Conservation (phyloP, 2,797 vertebrate species). For the Ficedula albicollis region DNA sequence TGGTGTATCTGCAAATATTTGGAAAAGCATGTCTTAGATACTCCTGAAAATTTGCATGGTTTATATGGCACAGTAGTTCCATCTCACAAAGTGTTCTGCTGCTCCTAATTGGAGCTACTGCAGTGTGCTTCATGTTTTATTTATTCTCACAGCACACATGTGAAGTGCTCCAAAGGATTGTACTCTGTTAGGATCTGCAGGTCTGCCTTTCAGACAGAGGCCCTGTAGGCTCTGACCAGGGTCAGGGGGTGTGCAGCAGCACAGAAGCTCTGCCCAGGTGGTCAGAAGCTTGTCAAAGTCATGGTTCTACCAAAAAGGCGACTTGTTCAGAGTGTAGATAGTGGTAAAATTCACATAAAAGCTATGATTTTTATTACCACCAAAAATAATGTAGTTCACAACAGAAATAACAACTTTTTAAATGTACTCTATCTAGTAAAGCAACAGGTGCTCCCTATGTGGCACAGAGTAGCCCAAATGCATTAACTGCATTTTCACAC, state of each 20-base stretch:
- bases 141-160: not conserved
- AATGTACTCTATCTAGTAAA: not conserved
- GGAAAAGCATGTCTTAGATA: not conserved
- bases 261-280: not conserved
- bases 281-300: not conserved
- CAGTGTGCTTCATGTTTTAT: slow-evolving; percentile 19
- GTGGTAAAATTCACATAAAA: not conserved
- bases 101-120: not conserved
- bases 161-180: not conserved
- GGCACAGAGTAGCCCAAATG: not conserved
- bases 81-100: not conserved
- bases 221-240: not conserved
- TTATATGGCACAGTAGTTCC: not conserved
- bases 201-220: not conserved
- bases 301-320: not conserved
- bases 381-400: not conserved
- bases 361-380: not conserved
- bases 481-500: not conserved
- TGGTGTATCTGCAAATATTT: slow-evolving; percentile 16
- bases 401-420: not conserved
- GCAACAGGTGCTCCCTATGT: not conserved
- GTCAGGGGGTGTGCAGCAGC: not conserved
- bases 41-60: not conserved
- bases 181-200: not conserved
- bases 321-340: not conserved